Base-by-base conservation (phyloP, 1,140 invertebrate species). In the Drosophila jambulina region DNA sequence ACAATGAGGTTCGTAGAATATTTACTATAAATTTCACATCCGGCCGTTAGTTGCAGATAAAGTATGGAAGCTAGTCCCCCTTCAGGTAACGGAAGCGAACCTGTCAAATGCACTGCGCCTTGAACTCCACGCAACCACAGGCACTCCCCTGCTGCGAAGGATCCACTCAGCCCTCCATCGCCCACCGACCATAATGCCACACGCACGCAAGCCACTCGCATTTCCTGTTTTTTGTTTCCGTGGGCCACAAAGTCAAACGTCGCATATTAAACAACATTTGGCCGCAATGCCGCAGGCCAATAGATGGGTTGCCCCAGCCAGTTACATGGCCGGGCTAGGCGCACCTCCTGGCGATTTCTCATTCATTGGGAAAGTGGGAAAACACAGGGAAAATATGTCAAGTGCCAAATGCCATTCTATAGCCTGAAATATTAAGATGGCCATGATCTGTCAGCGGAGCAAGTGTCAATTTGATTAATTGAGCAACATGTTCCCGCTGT, bases 401-500 rank as follows among this genome's bases (percentile, higher is more conserved):
- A 65, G n/a, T 56, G 67, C 45, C 45, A 71, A 72, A 72, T 36
- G 40, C 43, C 53, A 36, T 59, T 71, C 43, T 21, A 29, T 72
- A 12, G 27, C 48, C 38, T 42, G 27, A 76, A 68, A 77, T 68
- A 76, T 67, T 76, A 40, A 59, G 74, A 65, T 65, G 45, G 25
- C 56, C 42, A 48, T 29, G 56, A 71, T 67, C 49, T 78, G 77
- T 78, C 75, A 45, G 27, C 23, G 58, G 36, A 63, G 61, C 56
- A 54, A 79, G 78, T 80, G 77, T 65, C 77, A 79, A 79, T 74
- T 79, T 80, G 77, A 80, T 80, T 80, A 80, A 80, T 80, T 67
- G 76, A 54, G 61, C 56, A 29, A 17, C 57, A 43, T 56, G 77
- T 56, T 79, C 51, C 53, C 51, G 36, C 56, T 53, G 45, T 32